Evolutionary conservation across 2,113 vertebrate species (phyloP).

Genomic region (Notarius quadriscutis): DNA sequence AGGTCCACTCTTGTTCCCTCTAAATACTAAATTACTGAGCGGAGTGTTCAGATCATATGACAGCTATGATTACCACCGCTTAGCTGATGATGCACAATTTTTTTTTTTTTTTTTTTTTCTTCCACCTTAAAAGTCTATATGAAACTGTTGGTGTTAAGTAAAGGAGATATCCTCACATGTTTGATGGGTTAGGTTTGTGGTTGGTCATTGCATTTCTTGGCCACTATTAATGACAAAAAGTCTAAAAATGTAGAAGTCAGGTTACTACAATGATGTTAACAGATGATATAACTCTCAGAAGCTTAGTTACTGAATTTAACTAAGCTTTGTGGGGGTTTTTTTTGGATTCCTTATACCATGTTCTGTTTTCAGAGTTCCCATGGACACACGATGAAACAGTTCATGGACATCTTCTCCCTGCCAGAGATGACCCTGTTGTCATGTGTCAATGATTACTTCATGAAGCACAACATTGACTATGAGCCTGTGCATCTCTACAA

Average conservation of each 20-base stretch:
- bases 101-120: background rate
- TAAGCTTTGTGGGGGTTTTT: background rate
- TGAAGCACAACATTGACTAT: constrained; percentile 96
- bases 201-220: background rate
- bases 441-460: constrained; percentile 95
- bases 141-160: background rate
- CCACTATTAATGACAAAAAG: background rate
- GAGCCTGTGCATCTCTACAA: constrained; percentile 97
- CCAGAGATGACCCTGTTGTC: constrained; percentile 96
- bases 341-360: background rate
- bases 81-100: background rate
- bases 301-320: background rate
- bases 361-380: constrained; percentile 83
- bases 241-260: background rate
- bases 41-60: background rate
- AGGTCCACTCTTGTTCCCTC: background rate
- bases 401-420: constrained; percentile 99
- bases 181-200: background rate
- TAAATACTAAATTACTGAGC: background rate
- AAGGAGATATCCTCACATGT: background rate
- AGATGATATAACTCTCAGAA: background rate
- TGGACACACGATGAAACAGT: constrained; percentile 95
- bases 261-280: background rate
- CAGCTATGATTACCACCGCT: background rate
- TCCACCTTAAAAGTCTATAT: background rate